Evolutionary conservation across 2,888 invertebrate species (phyloP).

Genomic region (Phorcus lineatus): DNA sequence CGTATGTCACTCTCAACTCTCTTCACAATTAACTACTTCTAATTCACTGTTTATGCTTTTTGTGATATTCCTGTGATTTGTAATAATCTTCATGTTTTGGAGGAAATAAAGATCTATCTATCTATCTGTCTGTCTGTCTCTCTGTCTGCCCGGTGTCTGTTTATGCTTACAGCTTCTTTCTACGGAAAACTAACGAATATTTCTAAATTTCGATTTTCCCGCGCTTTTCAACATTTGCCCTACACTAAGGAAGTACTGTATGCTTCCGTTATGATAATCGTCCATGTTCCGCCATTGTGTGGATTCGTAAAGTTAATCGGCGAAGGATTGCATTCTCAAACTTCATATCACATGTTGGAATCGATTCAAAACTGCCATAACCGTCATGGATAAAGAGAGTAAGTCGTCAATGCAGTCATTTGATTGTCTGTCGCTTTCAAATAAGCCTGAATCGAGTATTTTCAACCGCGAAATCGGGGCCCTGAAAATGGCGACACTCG

Average conservation of each 20-base stretch:
- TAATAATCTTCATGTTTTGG: too few relatives aligned
- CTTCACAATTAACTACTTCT: too few relatives aligned
- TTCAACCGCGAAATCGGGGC: neutral
- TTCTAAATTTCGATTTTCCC: too few relatives aligned
- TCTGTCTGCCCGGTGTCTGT: too few relatives aligned
- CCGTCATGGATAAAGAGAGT: neutral
- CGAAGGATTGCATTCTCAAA: neutral
- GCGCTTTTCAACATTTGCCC: too few relatives aligned
- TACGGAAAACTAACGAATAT: too few relatives aligned
- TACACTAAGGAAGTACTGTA: neutral
- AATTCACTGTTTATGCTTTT: too few relatives aligned
- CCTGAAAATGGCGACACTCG: slow-evolving; percentile 5
- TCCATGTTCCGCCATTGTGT: slow-evolving; percentile 15
- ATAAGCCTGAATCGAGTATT: neutral
- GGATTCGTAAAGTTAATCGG: neutral
- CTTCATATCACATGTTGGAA: neutral
- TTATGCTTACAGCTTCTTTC: too few relatives aligned
- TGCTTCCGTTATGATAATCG: slow-evolving; percentile 10
- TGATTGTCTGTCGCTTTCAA: neutral
- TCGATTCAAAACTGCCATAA: neutral
- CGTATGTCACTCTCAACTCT: too few relatives aligned
- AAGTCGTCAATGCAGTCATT: neutral
- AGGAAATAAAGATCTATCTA: too few relatives aligned
- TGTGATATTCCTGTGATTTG: too few relatives aligned
- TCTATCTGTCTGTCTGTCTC: too few relatives aligned